Base-by-base conservation (phyloP, 2,113 vertebrate species). In the Podarcis cretensis region DNA sequence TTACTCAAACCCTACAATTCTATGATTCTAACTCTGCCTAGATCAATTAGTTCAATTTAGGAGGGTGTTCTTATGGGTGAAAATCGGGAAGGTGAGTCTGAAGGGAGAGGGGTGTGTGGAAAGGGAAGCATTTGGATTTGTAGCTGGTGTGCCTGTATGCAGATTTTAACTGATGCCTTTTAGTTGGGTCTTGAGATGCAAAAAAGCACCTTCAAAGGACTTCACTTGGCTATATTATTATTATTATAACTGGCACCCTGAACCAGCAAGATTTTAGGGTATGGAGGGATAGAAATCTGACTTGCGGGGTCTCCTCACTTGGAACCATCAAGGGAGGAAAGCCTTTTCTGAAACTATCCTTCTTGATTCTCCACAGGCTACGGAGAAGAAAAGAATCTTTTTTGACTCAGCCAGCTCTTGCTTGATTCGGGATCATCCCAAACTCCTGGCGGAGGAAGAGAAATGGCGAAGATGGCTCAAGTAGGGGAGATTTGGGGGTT, bases 401-500 rank as follows among this genome's bases (percentile, higher is more conserved):
- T 54, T 54, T 54, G 48, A 54, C 10, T 54, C 48, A 69, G 1
- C 8, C 16, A 1, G 2, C 37, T 86, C 57, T 40, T 35, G 23
- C n/a, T 81, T 43, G 80, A 37, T 14, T 82, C 54, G 1, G 27
- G 73, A 57, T 57, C 81, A n/a, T 68, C 43, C 63, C 27, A 14
- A 21, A 66, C 32, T 57, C 32, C 40, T 69, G 81, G 14, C 27
- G 25, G 81, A 82, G 40, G 73, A 75, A 25, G 37, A 27, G 57
- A 86, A 37, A 81, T 88, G 68, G 87, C 30, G 37, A 74, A 89
- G 9, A 35, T 57, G 74, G 73, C 43, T 84, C 63, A 84, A 40
- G 87, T 89, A 84, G 84, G 87, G 75, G 81, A 74, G 66, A 20
- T 30, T 3, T n/a, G 30, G 81, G 81, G 5, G 59, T 25, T 25